Percentiles rank a stretch among this genome's conserved stretches.
Conservation (phyloP, 2,113 vertebrate species). For the Columba livia region DNA sequence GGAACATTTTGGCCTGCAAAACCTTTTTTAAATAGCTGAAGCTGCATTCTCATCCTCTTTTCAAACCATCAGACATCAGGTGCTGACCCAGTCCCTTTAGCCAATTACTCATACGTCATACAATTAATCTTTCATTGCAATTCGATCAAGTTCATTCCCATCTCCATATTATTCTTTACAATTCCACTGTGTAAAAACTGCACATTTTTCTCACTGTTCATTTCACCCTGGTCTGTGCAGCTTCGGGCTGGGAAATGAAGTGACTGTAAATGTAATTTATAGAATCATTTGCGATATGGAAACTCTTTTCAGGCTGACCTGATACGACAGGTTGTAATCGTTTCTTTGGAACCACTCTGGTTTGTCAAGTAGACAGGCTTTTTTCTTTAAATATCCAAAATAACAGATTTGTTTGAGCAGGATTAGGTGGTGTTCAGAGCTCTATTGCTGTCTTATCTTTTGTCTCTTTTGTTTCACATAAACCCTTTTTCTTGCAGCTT, state of each 20-base stretch:
- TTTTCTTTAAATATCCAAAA: slow-evolving; percentile 56
- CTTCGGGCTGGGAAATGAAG: slow-evolving; percentile 52
- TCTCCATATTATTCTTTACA: slow-evolving; percentile 64
- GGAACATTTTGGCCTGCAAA: slow-evolving; percentile 71
- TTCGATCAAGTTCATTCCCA: slow-evolving; percentile 56
- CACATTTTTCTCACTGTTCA: slow-evolving; percentile 55
- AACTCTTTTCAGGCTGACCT: slow-evolving; percentile 40
- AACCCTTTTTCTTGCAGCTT: background rate
- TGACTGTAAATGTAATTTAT: slow-evolving; percentile 55
- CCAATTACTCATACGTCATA: slow-evolving; percentile 69
- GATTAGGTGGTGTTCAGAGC: slow-evolving; percentile 11
- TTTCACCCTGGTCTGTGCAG: slow-evolving; percentile 10
- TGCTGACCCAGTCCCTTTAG: slow-evolving; percentile 74
- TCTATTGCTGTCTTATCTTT: background rate
- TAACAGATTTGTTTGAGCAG: slow-evolving; percentile 53
- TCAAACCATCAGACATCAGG: slow-evolving; percentile 65
- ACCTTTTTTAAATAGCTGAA: slow-evolving; percentile 71
- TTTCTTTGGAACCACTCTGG: slow-evolving; percentile 20
- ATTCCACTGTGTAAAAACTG: slow-evolving; percentile 32
- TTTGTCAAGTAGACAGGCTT: slow-evolving; percentile 35
- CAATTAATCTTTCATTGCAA: slow-evolving; percentile 74
- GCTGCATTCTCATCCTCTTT: slow-evolving; percentile 66
- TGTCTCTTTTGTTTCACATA: slow-evolving; percentile 33
- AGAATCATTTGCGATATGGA: slow-evolving; percentile 21
- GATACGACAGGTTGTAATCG: background rate